phyloP scores from a whole-genome alignment of 2,888 invertebrate genomes.

The Cephalotes varians region DNA sequence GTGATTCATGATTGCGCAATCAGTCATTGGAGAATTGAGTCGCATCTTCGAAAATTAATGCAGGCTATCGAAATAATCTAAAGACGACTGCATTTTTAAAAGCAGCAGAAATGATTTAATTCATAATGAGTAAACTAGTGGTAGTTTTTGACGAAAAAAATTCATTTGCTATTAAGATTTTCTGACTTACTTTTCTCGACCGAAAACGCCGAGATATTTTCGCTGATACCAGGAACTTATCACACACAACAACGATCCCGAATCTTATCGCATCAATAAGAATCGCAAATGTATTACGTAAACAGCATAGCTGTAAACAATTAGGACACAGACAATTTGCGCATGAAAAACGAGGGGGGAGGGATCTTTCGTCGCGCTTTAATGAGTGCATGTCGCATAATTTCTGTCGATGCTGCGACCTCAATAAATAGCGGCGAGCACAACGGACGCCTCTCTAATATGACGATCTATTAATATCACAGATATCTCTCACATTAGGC shows the following conservation, averaged over 20 bases:
- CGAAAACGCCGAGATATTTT: not conserved
- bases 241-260: not conserved
- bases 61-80: not conserved
- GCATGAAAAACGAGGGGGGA: slow-evolving; percentile 11
- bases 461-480: slow-evolving; percentile 62
- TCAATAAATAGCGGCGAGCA: slow-evolving; percentile 47
- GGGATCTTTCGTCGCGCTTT: slow-evolving; percentile 49
- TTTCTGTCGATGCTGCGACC: slow-evolving; percentile 61
- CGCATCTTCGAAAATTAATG: not conserved
- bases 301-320: slow-evolving; percentile 12
- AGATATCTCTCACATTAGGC: slow-evolving; percentile 54
- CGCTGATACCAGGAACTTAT: not conserved
- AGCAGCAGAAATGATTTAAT: not conserved
- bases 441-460: slow-evolving; percentile 31
- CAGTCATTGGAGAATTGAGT: not conserved
- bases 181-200: not conserved
- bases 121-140: not conserved
- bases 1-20: not conserved
- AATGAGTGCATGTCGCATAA: slow-evolving; percentile 61
- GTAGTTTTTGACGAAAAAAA: not conserved
- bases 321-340: slow-evolving; percentile 22
- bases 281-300: not conserved
- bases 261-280: not conserved
- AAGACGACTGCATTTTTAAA: not conserved
- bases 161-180: not conserved